These are phyloP conservation scores for Elachura formosa DNA, from an alignment of 2,113 vertebrate genomes.

Conservation along the genomic window DNA sequence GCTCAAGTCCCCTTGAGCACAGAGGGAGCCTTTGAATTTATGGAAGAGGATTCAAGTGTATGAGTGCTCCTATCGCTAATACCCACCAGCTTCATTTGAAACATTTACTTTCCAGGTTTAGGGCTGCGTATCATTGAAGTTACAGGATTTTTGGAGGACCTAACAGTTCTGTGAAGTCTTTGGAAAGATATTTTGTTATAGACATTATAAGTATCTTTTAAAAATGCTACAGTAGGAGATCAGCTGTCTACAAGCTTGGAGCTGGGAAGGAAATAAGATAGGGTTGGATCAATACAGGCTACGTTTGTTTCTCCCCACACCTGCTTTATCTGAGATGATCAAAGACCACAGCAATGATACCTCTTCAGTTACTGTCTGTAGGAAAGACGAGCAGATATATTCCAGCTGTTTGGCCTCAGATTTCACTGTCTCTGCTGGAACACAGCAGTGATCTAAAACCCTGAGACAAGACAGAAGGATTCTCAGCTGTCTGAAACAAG, in stretches of 20 bases:
- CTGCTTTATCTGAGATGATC: slow-evolving; percentile 16
- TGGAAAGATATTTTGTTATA: neutral
- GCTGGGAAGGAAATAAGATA: neutral
- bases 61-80: neutral
- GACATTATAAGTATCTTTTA: neutral
- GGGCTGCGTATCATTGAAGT: neutral
- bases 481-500: neutral
- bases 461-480: slow-evolving; percentile 23
- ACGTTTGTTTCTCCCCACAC: neutral
- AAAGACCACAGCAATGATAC: neutral
- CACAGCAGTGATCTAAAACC: slow-evolving; percentile 6
- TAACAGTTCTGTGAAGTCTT: neutral
- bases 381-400: neutral
- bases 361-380: slow-evolving; percentile 13
- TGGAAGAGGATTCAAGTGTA: neutral
- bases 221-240: neutral
- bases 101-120: neutral
- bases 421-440: neutral
- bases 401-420: slow-evolving; percentile 12
- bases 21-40: neutral
- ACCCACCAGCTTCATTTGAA: neutral
- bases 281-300: neutral
- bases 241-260: neutral
- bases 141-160: neutral
- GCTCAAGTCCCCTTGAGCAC: neutral